Conservation (phyloP, 2,888 invertebrate genomes). For the Sceliomorpha sp. region DNA sequence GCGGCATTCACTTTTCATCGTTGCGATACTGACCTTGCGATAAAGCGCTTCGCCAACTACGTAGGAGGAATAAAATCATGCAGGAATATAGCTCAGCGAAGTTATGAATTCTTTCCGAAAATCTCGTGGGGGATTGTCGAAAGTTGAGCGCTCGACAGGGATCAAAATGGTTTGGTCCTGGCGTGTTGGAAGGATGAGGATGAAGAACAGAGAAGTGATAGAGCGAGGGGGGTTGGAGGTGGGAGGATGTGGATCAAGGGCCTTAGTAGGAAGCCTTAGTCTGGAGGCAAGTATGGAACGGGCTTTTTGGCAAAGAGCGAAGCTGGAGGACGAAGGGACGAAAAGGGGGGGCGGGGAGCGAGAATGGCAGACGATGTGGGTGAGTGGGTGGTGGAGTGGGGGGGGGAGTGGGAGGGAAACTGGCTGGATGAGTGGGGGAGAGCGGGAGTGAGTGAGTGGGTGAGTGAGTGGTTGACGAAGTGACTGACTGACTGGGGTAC, state of each 20-base stretch:
- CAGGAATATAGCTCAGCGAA: conserved; percentile 52
- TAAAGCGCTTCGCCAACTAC: conserved; percentile 10
- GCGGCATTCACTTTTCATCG: conserved; percentile 16
- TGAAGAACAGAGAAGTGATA: conserved; percentile 48
- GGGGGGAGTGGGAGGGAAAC: no score
- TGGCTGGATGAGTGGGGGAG: no score
- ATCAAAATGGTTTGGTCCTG: conserved; percentile 69
- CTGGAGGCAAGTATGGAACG: conserved; percentile 59
- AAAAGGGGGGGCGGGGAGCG: conserved; percentile 34
- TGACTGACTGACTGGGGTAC: no score
- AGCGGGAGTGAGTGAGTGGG: no score
- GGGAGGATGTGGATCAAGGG: conserved; percentile 74
- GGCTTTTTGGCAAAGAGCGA: conserved; percentile 48
- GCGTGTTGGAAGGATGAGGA: conserved; percentile 60
- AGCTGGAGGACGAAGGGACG: conserved; percentile 41
- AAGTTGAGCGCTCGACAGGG: conserved; percentile 70
- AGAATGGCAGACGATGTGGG: no score
- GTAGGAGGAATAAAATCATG: conserved; percentile 39
- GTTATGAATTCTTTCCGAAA: conserved; percentile 77
- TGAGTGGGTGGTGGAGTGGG: no score
- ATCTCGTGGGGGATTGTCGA: conserved; percentile 68
- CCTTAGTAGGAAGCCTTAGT: conserved; percentile 70
- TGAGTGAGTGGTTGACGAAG: no score
- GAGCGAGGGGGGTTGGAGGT: conserved; percentile 22
- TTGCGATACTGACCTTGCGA: conserved; percentile 26